Percentiles rank a stretch among this genome's conserved stretches.
Conservation (phyloP, 2,797 vertebrate genomes). For the Acanthurus lineatus region DNA sequence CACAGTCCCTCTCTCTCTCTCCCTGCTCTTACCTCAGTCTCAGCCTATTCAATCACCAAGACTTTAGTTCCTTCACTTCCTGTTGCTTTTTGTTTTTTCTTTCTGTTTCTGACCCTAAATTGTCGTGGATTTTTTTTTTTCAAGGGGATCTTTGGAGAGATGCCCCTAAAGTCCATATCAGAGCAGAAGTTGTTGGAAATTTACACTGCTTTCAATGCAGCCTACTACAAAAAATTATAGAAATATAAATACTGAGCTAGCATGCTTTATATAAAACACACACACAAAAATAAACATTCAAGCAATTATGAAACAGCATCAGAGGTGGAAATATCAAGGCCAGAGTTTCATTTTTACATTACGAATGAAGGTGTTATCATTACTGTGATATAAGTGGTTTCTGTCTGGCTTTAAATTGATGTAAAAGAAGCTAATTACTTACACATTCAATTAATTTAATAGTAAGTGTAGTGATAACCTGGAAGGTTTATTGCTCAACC, state of each 20-base stretch:
- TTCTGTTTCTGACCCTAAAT: background rate
- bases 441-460: slow-evolving; percentile 8
- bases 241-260: slow-evolving; percentile 21
- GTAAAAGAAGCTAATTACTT: slow-evolving; percentile 17
- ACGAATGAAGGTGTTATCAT: slow-evolving; percentile 15
- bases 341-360: slow-evolving; percentile 1
- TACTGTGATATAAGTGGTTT: slow-evolving; percentile 5
- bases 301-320: background rate
- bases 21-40: slow-evolving; percentile 15
- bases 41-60: slow-evolving; percentile 12
- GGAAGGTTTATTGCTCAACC: background rate
- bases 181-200: slow-evolving; percentile 29
- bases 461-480: background rate
- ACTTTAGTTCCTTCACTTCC: slow-evolving; percentile 6
- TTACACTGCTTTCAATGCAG: slow-evolving; percentile 4
- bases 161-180: slow-evolving; percentile 27
- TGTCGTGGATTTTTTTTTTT: slow-evolving; percentile 20
- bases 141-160: slow-evolving; percentile 4
- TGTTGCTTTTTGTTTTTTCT: slow-evolving; percentile 8
- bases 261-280: background rate
- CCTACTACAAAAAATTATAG: slow-evolving; percentile 34
- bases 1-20: slow-evolving; percentile 18
- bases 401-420: slow-evolving; percentile 8
- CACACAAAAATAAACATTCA: background rate
- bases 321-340: slow-evolving; percentile 13